Percentiles rank a stretch among this genome's conserved stretches.
These are phyloP conservation scores for Chunga burmeisteri DNA, from an alignment of 2,113 vertebrate genomes.

Conservation along the genomic window DNA sequence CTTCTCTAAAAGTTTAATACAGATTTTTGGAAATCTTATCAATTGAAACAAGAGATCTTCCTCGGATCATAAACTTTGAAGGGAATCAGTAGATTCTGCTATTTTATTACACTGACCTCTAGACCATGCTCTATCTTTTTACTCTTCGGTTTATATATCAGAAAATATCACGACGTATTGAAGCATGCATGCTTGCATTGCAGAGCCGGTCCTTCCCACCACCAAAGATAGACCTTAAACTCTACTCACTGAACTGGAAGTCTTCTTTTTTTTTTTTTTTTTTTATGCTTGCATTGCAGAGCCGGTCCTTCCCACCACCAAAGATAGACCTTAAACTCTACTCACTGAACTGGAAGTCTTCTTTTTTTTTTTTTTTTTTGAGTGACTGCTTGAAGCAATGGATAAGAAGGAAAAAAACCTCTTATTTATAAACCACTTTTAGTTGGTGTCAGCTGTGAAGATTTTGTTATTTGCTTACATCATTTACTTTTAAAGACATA, in stretches of 20 bases:
- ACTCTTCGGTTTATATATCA: background rate
- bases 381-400: background rate
- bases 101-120: slow-evolving; percentile 2
- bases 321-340: background rate
- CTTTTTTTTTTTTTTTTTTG: background rate
- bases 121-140: background rate
- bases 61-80: background rate
- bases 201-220: background rate
- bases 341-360: background rate
- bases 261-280: background rate
- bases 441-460: background rate
- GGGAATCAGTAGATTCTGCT: background rate
- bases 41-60: background rate
- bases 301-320: background rate
- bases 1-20: background rate
- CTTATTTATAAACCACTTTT: background rate
- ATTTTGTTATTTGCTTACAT: background rate
- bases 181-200: background rate
- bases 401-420: background rate
- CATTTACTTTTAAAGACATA: background rate
- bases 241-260: background rate
- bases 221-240: background rate
- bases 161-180: background rate
- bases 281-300: background rate
- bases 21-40: background rate